phyloP scores from a whole-genome alignment of 2,113 vertebrate species.

The Cyanoliseus patagonus region DNA sequence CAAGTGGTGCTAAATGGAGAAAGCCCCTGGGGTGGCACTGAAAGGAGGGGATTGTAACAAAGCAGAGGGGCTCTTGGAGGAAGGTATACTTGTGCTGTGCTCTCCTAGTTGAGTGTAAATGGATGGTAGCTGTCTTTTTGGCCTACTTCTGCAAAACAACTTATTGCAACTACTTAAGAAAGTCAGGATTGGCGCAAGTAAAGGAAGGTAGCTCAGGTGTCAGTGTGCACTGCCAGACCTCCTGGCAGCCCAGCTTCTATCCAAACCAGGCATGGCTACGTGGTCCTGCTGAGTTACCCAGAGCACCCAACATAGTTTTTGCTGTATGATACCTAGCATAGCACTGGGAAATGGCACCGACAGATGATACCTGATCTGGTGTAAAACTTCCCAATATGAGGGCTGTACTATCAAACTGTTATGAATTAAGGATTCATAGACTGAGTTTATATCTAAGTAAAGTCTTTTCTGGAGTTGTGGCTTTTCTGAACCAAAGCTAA shows the following conservation, averaged over 20 bases:
- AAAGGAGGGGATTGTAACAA: neutral
- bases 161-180: neutral
- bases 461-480: neutral
- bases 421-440: neutral
- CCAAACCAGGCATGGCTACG: rapidly evolving
- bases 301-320: neutral
- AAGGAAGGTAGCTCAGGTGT: neutral
- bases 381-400: neutral
- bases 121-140: neutral
- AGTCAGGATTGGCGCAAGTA: neutral
- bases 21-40: neutral
- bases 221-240: neutral
- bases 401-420: neutral
- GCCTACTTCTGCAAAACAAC: neutral
- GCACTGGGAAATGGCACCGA: neutral
- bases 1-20: neutral
- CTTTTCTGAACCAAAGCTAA: neutral
- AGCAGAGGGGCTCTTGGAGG: neutral
- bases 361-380: neutral
- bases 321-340: neutral
- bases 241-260: neutral
- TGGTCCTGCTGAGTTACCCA: neutral
- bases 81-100: neutral
- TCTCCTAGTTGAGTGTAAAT: neutral
- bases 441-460: neutral